These are phyloP conservation scores for Trichomycterus rosablanca DNA, from an alignment of 2,113 vertebrate species.

Conservation along the genomic window DNA sequence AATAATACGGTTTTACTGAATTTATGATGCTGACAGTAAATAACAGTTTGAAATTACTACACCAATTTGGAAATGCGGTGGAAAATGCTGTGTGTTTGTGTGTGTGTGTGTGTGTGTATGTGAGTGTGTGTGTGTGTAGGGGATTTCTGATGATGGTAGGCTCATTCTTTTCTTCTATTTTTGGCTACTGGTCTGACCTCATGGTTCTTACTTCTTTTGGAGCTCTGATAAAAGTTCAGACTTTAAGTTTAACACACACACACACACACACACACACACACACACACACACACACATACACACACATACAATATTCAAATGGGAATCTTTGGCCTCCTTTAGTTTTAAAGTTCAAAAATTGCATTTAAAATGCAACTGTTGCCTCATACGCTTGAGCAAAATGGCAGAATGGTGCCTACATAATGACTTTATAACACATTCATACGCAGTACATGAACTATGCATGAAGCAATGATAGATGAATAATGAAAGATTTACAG, in stretches of 20 bases:
- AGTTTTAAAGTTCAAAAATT: background rate
- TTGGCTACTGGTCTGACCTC: slow-evolving; percentile 56
- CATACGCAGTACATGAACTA: too few relatives aligned
- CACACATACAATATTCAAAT: slow-evolving; percentile 10
- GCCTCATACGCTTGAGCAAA: too few relatives aligned
- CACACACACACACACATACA: slow-evolving; percentile 25
- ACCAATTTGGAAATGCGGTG: background rate
- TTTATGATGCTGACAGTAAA: too few relatives aligned
- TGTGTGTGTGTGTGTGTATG: too few relatives aligned
- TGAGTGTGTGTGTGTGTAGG: slow-evolving; percentile 25
- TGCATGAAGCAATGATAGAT: too few relatives aligned
- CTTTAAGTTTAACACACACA: slow-evolving; percentile 27
- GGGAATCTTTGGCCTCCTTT: background rate
- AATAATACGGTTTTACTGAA: too few relatives aligned
- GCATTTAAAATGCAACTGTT: background rate
- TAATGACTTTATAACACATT: too few relatives aligned
- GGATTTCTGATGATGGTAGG: slow-evolving; percentile 48
- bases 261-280: slow-evolving; percentile 30
- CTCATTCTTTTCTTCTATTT: slow-evolving; percentile 60
- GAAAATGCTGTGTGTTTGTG: too few relatives aligned
- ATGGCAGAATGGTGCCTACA: too few relatives aligned
- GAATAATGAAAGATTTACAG: too few relatives aligned
- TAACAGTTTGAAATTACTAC: too few relatives aligned
- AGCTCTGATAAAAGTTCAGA: slow-evolving; percentile 48
- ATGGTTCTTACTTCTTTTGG: slow-evolving; percentile 36